Evolutionary conservation across 2,797 vertebrate genomes (phyloP).

Genomic region (Thripadectes ignobilis): DNA sequence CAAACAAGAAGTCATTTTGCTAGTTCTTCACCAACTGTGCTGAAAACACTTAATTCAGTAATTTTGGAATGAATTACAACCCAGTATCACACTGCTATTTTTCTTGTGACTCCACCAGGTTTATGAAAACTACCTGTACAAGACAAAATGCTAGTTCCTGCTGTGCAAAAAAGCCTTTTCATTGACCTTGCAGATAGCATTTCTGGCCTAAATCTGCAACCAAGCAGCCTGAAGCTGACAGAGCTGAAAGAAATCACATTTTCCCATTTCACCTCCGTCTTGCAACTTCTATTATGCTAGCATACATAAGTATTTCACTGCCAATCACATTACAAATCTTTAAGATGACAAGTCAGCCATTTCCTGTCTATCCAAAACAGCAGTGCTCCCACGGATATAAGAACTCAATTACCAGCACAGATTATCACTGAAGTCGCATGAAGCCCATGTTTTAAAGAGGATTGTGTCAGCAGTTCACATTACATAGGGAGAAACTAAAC

Average conservation of each 20-base stretch:
- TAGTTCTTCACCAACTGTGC: neutral
- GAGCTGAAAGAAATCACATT: neutral
- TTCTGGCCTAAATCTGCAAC: neutral
- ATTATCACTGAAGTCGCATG: neutral
- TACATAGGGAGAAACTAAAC: neutral
- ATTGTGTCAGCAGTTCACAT: neutral
- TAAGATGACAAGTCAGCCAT: neutral
- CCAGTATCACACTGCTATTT: neutral
- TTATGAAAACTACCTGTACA: neutral
- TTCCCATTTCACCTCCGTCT: neutral
- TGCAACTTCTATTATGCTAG: neutral
- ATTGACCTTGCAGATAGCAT: neutral
- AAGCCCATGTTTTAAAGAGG: neutral
- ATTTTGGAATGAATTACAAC: neutral
- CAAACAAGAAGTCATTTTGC: neutral
- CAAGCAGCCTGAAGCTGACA: neutral
- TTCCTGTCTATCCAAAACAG: neutral
- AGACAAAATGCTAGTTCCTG: neutral
- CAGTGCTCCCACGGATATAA: neutral
- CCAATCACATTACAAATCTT: neutral
- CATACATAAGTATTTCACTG: neutral
- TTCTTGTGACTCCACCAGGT: neutral
- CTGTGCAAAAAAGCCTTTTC: neutral
- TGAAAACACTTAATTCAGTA: neutral
- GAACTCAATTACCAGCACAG: neutral